Percentiles rank a stretch among this genome's conserved stretches.
Conservation (phyloP, 2,797 vertebrate species). For the Yasuhikotakia modesta region DNA sequence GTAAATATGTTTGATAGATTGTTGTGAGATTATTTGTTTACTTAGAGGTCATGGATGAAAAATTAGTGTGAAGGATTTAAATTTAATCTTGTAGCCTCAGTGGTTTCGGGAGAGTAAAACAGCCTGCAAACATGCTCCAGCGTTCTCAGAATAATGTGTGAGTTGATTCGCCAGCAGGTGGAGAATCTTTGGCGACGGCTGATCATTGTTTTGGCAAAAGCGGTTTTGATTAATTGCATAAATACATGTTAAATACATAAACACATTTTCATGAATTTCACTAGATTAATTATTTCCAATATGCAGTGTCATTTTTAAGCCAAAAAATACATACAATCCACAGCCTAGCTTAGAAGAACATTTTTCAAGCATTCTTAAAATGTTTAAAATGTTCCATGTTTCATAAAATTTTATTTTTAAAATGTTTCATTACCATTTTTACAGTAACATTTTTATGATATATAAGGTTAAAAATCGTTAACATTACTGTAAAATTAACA, state of each 20-base stretch:
- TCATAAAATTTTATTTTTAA: too few relatives aligned
- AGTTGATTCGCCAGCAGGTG: slow-evolving; percentile 74
- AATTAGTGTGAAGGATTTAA: slow-evolving; percentile 51
- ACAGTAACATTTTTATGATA: too few relatives aligned
- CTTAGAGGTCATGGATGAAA: slow-evolving; percentile 48
- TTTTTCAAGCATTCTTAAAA: too few relatives aligned
- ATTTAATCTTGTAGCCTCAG: slow-evolving; percentile 60
- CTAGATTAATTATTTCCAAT: slow-evolving; percentile 61
- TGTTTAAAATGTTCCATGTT: too few relatives aligned
- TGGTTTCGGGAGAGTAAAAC: slow-evolving; percentile 55
- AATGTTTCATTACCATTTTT: too few relatives aligned
- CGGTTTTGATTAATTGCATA: slow-evolving; percentile 80
- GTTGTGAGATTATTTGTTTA: slow-evolving; percentile 41
- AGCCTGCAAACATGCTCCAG: slow-evolving; percentile 57
- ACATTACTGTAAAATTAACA: too few relatives aligned
- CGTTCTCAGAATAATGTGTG: slow-evolving; percentile 57
- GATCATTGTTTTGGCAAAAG: slow-evolving; percentile 78
- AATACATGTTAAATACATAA: slow-evolving; percentile 79
- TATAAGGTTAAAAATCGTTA: too few relatives aligned
- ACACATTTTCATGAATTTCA: slow-evolving; percentile 69
- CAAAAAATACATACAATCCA: slow-evolving; percentile 3
- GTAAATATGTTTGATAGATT: slow-evolving; percentile 46
- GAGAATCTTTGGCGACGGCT: slow-evolving; percentile 67
- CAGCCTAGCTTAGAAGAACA: too few relatives aligned
- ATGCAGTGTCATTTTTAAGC: slow-evolving; percentile 52